These are phyloP conservation scores for Latrodectus geometricus DNA, from an alignment of 1,140 invertebrate genomes.

Conservation along the genomic window DNA sequence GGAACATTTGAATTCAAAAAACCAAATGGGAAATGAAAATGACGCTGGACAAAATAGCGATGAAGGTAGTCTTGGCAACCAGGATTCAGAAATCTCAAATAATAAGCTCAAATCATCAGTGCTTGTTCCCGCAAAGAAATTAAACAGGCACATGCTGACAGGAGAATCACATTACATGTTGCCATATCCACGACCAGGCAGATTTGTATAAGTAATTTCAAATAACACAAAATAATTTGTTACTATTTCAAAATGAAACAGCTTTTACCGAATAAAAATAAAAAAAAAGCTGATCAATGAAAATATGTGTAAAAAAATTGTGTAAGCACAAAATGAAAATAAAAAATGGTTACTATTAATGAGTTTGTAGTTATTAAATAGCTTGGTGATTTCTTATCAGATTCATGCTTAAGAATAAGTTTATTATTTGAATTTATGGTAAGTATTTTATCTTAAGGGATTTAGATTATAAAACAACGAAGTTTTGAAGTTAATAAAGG, in stretches of 20 bases:
- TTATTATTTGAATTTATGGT: too few species aligned
- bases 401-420: too few species aligned
- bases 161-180: neutral
- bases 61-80: neutral
- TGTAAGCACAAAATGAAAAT: neutral
- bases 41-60: neutral
- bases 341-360: neutral
- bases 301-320: neutral
- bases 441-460: too few species aligned
- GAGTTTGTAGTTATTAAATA: too few species aligned
- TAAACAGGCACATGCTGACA: neutral
- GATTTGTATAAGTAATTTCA: neutral
- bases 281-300: neutral
- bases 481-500: too few species aligned
- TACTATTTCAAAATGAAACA: neutral
- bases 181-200: constrained; percentile 26
- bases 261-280: neutral
- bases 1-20: neutral
- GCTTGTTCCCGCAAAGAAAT: neutral
- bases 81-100: too few species aligned
- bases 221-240: neutral
- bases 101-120: neutral
- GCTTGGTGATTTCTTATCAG: too few species aligned
- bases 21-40: neutral
- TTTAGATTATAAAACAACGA: too few species aligned